Base-by-base conservation (phyloP, 2,113 vertebrate genomes). In the Sinocyclocheilus rhinocerous region DNA sequence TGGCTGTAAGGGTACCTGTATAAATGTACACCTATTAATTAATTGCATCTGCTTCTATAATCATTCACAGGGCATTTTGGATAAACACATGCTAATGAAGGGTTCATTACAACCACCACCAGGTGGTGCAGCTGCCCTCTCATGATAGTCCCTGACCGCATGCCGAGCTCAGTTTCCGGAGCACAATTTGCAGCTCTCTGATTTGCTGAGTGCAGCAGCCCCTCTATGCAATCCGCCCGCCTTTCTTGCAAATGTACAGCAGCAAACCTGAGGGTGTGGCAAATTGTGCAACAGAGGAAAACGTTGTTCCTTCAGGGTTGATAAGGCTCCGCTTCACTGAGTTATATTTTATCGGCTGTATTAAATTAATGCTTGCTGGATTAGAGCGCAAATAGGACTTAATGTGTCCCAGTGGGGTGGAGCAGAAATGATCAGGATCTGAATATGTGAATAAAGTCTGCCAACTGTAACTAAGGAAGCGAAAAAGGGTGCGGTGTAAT, bases 381-480 rank as follows among this genome's bases (percentile, higher is more conserved):
- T 24, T 61, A 33, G 16, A 63, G 36, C 6, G 15, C 16, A 65
- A 76, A 76, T 4, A 52, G 33, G 36, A 16, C 29, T 20, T 18
- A 15, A 36, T 52, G 42, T 42, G 61, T 69, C 45, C 29, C 63
- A 59, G 20, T 36, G 45, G 42, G 59, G 48, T 24, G 69, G 69
- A 83, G 29, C 63, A 18, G 39, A 42, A 73, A 55, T 42, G 7
- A 59, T 80, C 18, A 57, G 18, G 15, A 65, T 67, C 45, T 48
- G 57, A 59, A 85, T 10, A 29, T 80, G 8, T 73, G 45, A 73
- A 82, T 52, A 70, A 82, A 70, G 13, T 65, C 4, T 78, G 26
- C 45, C 33, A 69, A 79, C 85, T 70, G 67, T 76, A 91, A 90
- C 13, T 88, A 86, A 90, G 91, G 93, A 94, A 92, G 90, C 92